Conservation (phyloP, 2,113 vertebrate genomes). For the Heterotis niloticus region DNA sequence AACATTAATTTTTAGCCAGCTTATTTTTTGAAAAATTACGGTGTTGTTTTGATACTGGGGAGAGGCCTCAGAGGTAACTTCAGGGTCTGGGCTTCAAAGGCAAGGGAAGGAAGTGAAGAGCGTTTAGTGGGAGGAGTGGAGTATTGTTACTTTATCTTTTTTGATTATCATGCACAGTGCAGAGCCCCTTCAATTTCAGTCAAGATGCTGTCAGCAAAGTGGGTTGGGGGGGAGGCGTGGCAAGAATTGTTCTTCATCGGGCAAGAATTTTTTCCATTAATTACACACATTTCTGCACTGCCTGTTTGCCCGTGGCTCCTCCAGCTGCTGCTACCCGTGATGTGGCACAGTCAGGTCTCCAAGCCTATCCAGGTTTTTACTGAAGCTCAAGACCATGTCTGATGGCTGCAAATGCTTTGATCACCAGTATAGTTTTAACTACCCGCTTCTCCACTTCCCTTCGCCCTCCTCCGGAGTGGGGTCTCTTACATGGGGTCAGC, state of each 20-base stretch:
- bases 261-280: no score
- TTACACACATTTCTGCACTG: no score
- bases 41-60: neutral
- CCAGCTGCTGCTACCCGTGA: no score
- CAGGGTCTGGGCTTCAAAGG: constrained; percentile 15
- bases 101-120: neutral
- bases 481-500: no score
- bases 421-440: neutral
- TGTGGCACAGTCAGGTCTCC: no score
- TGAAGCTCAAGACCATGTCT: neutral
- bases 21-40: neutral
- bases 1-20: neutral
- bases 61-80: neutral
- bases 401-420: neutral
- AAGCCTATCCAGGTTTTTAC: no score
- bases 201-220: neutral
- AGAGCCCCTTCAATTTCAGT: neutral
- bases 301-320: no score
- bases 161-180: neutral
- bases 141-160: constrained; percentile 8
- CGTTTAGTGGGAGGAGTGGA: neutral
- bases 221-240: neutral
- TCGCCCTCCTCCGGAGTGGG: neutral
- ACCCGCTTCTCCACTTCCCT: no score
- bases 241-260: no score